These are phyloP conservation scores for Empis livida DNA, from an alignment of 2,888 invertebrate genomes.

Conservation along the genomic window DNA sequence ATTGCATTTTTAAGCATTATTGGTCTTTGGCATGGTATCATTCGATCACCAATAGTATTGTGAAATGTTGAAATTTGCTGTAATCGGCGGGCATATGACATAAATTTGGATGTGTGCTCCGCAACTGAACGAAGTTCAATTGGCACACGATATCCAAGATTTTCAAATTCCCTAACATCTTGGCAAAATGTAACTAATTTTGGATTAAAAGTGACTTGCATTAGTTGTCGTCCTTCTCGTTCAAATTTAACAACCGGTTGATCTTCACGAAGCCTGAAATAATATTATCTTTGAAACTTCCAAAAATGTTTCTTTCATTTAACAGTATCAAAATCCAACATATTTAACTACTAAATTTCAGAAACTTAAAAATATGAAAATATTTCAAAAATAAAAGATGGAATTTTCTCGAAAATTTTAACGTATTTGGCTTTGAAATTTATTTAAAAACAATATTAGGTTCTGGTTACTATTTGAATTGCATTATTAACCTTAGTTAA, in stretches of 20 bases:
- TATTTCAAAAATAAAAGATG: no score
- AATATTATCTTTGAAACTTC: not conserved
- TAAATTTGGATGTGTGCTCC: slow-evolving; percentile 61
- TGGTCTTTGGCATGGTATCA: slow-evolving; percentile 89
- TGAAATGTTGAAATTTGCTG: slow-evolving; percentile 92
- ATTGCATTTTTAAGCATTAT: slow-evolving; percentile 92
- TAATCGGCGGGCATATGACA: slow-evolving; percentile 71
- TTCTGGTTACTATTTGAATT: no score
- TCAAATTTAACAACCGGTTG: slow-evolving; percentile 73
- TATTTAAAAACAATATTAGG: no score
- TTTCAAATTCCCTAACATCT: slow-evolving; percentile 78
- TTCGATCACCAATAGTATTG: slow-evolving; percentile 94
- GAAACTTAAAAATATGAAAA: no score
- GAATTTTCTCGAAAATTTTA: no score
- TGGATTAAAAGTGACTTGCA: slow-evolving; percentile 87
- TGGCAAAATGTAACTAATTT: slow-evolving; percentile 68
- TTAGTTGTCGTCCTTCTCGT: slow-evolving; percentile 48
- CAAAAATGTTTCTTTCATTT: no score
- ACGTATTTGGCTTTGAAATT: no score
- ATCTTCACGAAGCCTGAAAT: slow-evolving; percentile 45
- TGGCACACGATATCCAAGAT: slow-evolving; percentile 66
- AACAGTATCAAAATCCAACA: no score
- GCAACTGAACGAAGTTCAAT: slow-evolving; percentile 58
- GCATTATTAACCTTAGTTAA: no score
- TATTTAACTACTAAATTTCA: no score